Percentiles rank a stretch among this genome's conserved stretches.
These are phyloP conservation scores for Rhea americana DNA, from an alignment of 2,113 vertebrate genomes.

Conservation along the genomic window DNA sequence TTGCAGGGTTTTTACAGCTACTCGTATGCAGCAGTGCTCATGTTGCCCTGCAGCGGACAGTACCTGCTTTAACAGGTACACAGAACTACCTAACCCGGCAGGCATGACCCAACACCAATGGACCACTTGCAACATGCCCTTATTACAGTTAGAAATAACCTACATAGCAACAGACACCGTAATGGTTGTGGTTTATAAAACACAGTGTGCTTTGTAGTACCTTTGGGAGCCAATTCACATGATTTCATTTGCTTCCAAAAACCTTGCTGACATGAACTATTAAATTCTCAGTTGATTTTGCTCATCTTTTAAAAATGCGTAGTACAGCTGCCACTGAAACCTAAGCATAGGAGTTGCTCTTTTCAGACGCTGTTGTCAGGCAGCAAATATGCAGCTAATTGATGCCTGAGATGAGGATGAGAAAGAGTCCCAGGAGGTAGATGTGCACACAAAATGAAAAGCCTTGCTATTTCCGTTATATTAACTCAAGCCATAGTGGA, in stretches of 20 bases:
- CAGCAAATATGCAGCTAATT: constrained; percentile 39
- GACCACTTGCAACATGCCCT: not conserved
- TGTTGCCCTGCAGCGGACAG: not conserved
- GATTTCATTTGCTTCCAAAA: not conserved
- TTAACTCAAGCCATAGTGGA: not conserved
- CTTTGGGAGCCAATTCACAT: too few species aligned
- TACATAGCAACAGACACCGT: not conserved
- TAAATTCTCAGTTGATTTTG: not conserved
- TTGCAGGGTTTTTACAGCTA: not conserved
- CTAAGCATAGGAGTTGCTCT: not conserved
- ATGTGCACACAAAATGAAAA: not conserved
- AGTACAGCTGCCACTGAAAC: not conserved
- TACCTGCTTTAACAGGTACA: not conserved
- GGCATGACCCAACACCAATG: accelerated
- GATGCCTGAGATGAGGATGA: not conserved
- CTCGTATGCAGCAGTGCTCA: accelerated
- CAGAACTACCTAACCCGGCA: accelerated
- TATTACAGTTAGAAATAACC: not conserved
- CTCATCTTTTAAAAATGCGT: not conserved
- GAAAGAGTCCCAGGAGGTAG: not conserved
- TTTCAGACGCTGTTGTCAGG: constrained; percentile 9
- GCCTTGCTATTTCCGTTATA: not conserved
- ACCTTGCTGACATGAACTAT: not conserved
- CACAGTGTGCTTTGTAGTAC: not conserved
- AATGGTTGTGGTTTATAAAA: not conserved